Base-by-base conservation (phyloP, 2,888 invertebrate genomes). In the Cactoblastis cactorum region DNA sequence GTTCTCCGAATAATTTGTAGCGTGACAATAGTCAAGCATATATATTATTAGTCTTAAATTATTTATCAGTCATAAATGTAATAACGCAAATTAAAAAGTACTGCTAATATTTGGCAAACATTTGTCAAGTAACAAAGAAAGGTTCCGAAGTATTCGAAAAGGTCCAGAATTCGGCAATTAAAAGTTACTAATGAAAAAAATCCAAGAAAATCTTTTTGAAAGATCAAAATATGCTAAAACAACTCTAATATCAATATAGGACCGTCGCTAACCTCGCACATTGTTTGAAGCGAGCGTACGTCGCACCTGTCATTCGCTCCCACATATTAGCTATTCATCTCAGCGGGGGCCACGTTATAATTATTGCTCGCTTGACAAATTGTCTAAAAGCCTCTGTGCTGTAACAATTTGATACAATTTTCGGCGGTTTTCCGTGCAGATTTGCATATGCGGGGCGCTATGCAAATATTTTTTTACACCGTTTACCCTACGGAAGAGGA, bases 321-420 rank as follows among this genome's bases (percentile, higher is more conserved):
- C 28, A 37, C 48, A 50, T 65, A 67, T 64, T 58, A 71, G 63
- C 73, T 65, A 73, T 77, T 79, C 77, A 69, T 69, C 63, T 67
- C 63, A 63, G 61, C 59, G 56, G 71, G 73, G 72, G 74, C 76
- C 72, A 72, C 67, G 62, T 78, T 85, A 86, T 87, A 87, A 90
- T 90, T 85, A 87, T 84, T 75, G 81, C 79, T 76, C 78, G 73
- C 71, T 76, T 86, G 88, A 90, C 86, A 89, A 89, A 89, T 89
- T 88, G 82, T 76, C 79, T 71, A 75, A 81, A 82, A 84, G 76
- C 75, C 82, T 77, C 77, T 81, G 77, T 82, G 84, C 81, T 82
- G 80, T 74, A 77, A 81, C 87, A 88, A 89, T 90, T 89, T 90
- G 86, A 87, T 87, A 87, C 86, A 86, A 85, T 90, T 89, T 86